Evolutionary conservation across 2,113 vertebrate genomes (phyloP).

Genomic region (Pterocles gutturalis): DNA sequence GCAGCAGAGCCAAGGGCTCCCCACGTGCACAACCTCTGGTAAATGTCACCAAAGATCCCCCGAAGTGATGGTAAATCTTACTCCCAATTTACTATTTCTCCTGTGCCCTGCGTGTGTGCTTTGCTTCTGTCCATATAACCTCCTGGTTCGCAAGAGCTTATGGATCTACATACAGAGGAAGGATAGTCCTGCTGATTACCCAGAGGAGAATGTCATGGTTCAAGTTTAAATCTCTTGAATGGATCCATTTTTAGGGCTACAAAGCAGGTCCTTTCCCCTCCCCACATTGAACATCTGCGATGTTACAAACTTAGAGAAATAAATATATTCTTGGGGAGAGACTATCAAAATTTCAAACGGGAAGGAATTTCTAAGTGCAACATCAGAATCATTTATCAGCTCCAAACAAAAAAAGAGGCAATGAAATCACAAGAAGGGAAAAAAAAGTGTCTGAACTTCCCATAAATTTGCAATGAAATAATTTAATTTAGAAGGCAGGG

Average conservation of each 20-base stretch:
- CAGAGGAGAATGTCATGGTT: neutral
- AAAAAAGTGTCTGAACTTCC: neutral
- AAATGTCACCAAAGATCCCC: neutral
- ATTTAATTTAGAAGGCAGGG: neutral
- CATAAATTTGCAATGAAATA: neutral
- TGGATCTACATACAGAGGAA: no score
- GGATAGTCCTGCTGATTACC: neutral
- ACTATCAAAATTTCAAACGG: neutral
- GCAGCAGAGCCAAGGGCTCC: neutral
- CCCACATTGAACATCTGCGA: neutral
- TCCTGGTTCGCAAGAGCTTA: neutral
- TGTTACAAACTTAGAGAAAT: neutral
- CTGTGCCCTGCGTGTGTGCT: rapidly evolving
- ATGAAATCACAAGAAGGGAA: neutral
- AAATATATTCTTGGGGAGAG: neutral
- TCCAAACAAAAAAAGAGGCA: neutral
- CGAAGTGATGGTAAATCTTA: neutral
- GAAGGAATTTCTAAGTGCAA: neutral
- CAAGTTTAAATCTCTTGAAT: neutral
- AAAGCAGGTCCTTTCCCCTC: neutral
- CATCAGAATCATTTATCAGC: neutral
- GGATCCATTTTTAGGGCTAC: neutral
- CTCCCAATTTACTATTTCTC: neutral
- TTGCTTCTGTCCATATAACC: neutral
- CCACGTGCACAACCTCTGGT: neutral